phyloP scores from a whole-genome alignment of 2,888 invertebrate species.

The Xiphydria camelus region DNA sequence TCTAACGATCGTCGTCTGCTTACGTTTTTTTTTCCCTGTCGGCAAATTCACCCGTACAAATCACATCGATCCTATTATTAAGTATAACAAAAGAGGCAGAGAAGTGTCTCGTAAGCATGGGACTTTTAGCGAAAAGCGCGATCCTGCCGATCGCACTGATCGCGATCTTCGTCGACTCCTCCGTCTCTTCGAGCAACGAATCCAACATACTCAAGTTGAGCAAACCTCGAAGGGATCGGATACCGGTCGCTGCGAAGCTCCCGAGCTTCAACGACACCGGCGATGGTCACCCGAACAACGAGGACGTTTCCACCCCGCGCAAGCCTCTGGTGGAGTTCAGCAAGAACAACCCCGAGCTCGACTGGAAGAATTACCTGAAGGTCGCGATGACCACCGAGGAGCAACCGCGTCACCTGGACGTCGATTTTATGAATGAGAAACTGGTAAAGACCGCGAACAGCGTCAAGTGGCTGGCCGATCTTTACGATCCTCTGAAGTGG shows the following conservation, averaged over 20 bases:
- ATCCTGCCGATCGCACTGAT: neutral
- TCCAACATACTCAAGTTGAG: conserved; percentile 41
- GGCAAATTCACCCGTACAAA: too few relatives aligned
- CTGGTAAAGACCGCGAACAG: conserved; percentile 47
- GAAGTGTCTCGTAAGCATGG: neutral
- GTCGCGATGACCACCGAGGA: conserved; percentile 33
- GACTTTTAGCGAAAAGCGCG: neutral
- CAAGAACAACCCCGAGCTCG: conserved; percentile 51
- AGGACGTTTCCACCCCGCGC: neutral
- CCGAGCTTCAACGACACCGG: conserved; percentile 25
- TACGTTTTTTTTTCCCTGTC: too few relatives aligned
- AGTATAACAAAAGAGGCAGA: neutral
- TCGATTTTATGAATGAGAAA: conserved; percentile 49
- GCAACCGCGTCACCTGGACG: conserved; percentile 35
- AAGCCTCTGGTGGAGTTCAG: conserved; percentile 36
- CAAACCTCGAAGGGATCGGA: conserved; percentile 24
- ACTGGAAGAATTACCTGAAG: conserved; percentile 48
- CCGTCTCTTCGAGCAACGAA: conserved; percentile 29
- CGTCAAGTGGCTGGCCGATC: conserved; percentile 68
- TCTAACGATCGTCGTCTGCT: too few relatives aligned
- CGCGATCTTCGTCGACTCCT: too few relatives aligned
- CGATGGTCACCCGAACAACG: conserved; percentile 10
- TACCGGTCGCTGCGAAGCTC: conserved; percentile 2
- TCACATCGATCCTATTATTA: neutral
- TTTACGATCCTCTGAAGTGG: conserved; percentile 71